phyloP scores from a whole-genome alignment of 2,113 vertebrate genomes.

The Anhinga rufa region DNA sequence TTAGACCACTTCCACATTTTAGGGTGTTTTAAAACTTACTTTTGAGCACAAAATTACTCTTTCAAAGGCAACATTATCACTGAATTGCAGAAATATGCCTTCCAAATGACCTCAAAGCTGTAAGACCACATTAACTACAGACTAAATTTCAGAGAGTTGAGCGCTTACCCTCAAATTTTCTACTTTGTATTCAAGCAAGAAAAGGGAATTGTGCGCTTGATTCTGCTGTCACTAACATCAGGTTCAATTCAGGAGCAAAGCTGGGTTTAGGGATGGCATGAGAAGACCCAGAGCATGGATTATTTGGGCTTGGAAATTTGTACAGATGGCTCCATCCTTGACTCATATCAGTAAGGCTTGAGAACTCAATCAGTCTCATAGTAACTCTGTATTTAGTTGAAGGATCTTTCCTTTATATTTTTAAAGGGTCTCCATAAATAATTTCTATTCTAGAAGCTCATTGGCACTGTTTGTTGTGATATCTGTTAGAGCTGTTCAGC shows the following conservation, averaged over 20 bases:
- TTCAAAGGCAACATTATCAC: not conserved
- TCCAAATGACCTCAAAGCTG: not conserved
- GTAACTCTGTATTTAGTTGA: not conserved
- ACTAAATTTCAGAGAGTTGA: not conserved
- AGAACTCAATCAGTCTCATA: not conserved
- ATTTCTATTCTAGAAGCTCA: not conserved
- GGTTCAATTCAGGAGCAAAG: not conserved
- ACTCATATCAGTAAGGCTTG: not conserved
- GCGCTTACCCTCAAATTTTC: not conserved
- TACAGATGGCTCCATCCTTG: not conserved
- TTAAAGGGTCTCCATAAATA: not conserved
- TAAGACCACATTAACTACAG: not conserved
- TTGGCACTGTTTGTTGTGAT: not conserved
- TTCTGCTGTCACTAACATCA: not conserved
- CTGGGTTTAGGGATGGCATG: too few species aligned
- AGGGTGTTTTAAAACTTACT: not conserved
- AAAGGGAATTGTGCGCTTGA: not conserved
- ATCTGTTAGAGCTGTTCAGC: not conserved
- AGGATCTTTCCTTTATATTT: not conserved
- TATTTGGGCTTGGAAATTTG: not conserved
- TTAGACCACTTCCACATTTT: not conserved
- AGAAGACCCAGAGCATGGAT: not conserved
- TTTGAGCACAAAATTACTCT: not conserved
- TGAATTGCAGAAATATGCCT: not conserved
- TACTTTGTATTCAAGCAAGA: not conserved